Evolutionary conservation across 2,888 invertebrate species (phyloP), one percentile per base, ranked within the genome.

Genomic region (Cryptocheilus praepositus): DNA sequence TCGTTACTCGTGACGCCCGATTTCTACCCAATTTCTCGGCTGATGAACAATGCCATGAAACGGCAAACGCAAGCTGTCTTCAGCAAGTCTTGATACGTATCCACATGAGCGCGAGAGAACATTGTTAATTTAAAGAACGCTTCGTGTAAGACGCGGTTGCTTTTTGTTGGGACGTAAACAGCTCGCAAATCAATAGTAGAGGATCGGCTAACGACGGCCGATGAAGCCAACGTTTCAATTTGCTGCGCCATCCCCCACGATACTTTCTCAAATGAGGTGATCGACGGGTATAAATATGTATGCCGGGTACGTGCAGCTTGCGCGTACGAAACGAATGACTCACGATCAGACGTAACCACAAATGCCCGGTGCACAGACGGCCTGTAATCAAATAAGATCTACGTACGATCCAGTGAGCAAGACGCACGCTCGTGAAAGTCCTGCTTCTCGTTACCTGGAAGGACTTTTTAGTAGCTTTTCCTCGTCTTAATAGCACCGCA

Each of bases 311-410:
- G 49, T 59, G 57, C 57, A 56, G 36, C 36, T 2, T 64, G 67
- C 61, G 59, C 63, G 67, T 71, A 63, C 61, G 66, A 73, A 76
- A 64, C 67, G 78, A 68, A 64, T 78, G 78, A 78, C 71, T 78
- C 78, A 78, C 71, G 80, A 71, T 67, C 74, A 77, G 74, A 78
- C 80, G 78, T 80, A 78, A 78, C 77, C 80, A 67, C 74, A 55
- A 21, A 25, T 22, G 71, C 68, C 70, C 57, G 77, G 63, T 76
- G 69, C 67, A 73, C 68, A 5, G 70, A 61, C 71, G 72, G 69
- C 59, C 66, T 70, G 77, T 78, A 78, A 78, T 78, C 80, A 77
- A 78, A 80, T 80, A 77, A 69, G 80, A 80, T 78, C 78, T 74
- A 70, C 61, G 52, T 74, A 79, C 80, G 74, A 78, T 72, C 67